Evolutionary conservation across 1,140 invertebrate species (phyloP).

Genomic region (Aphelenchoides besseyi): DNA sequence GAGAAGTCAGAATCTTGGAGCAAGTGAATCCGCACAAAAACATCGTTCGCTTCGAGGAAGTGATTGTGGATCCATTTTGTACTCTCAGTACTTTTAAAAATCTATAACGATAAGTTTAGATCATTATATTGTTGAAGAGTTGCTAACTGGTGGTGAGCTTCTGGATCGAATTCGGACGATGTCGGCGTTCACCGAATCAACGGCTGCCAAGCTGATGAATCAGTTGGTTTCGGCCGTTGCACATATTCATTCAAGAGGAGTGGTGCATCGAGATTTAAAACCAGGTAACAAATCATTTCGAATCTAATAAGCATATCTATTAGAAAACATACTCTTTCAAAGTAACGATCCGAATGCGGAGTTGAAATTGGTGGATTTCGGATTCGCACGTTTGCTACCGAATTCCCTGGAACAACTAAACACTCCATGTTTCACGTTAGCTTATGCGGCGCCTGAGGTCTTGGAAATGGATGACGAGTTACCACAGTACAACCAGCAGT

Average conservation of each 20-base stretch:
- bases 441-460: slow-evolving; percentile 87
- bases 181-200: slow-evolving; percentile 71
- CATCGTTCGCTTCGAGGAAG: slow-evolving; percentile 79
- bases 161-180: slow-evolving; percentile 70
- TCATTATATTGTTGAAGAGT: slow-evolving; percentile 66
- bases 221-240: slow-evolving; percentile 77
- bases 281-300: slow-evolving; percentile 68
- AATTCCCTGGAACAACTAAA: slow-evolving; percentile 66
- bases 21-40: slow-evolving; percentile 81
- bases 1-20: slow-evolving; percentile 76
- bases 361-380: slow-evolving; percentile 83
- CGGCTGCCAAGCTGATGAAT: slow-evolving; percentile 72
- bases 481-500: slow-evolving; percentile 75
- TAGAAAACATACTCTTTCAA: slow-evolving; percentile 74
- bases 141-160: slow-evolving; percentile 82
- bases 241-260: slow-evolving; percentile 76
- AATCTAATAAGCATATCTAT: slow-evolving; percentile 39
- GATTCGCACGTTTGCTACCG: slow-evolving; percentile 74
- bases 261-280: slow-evolving; percentile 85
- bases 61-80: slow-evolving; percentile 74
- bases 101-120: slow-evolving; percentile 72
- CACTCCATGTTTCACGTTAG: slow-evolving; percentile 81
- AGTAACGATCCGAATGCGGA: slow-evolving; percentile 69
- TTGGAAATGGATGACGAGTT: slow-evolving; percentile 66
- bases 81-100: slow-evolving; percentile 68